Conservation (phyloP, 2,113 vertebrate species). For the Nesoenas mayeri region DNA sequence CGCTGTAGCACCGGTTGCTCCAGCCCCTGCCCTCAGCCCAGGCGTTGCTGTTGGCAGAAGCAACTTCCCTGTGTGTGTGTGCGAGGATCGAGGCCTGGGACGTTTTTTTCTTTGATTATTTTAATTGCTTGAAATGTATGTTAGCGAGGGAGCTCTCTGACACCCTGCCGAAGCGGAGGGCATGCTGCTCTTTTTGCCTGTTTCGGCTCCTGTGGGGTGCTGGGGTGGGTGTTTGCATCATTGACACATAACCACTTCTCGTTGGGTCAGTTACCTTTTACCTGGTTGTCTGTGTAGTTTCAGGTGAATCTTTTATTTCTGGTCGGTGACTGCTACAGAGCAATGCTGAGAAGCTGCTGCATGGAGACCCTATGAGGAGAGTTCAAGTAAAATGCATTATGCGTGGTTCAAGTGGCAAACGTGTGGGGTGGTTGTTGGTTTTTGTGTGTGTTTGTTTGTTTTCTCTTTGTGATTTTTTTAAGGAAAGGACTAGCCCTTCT, state of each 20-base stretch:
- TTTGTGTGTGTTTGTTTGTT: too few relatives aligned
- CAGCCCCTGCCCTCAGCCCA: not conserved
- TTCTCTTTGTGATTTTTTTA: not conserved
- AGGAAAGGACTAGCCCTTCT: not conserved
- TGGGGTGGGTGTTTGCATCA: not conserved
- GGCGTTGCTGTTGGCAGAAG: not conserved
- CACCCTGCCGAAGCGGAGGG: not conserved
- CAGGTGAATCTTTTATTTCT: not conserved
- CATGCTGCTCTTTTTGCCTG: not conserved
- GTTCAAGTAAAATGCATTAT: not conserved
- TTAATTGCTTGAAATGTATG: not conserved
- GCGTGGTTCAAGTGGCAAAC: not conserved
- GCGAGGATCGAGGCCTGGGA: not conserved
- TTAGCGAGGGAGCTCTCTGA: not conserved
- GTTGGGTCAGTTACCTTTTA: not conserved
- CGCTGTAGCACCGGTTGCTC: not conserved
- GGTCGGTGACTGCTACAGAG: not conserved
- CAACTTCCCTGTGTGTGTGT: fast-evolving
- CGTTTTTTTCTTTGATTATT: not conserved
- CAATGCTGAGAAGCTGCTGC: not conserved
- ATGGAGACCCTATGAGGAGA: not conserved
- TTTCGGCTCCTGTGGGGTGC: not conserved
- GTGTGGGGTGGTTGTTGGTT: too few relatives aligned
- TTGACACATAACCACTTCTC: not conserved
- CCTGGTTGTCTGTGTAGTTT: not conserved